Conservation (phyloP, 2,888 invertebrate species). For the Ethmia dodecea region DNA sequence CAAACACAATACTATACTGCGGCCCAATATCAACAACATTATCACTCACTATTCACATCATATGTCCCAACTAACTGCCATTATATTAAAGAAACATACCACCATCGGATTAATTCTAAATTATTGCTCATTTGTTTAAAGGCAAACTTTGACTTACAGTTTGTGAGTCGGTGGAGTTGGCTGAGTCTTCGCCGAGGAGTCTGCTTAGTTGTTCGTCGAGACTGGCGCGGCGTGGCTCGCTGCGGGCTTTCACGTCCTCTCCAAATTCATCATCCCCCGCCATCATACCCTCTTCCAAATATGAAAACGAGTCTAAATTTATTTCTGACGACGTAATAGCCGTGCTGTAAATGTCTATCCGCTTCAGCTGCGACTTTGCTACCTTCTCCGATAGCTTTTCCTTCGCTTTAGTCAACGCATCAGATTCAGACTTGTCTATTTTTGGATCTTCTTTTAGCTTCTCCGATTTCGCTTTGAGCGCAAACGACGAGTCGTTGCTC, state of each 20-base stretch:
- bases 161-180: conserved; percentile 52
- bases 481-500: conserved; percentile 72
- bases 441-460: conserved; percentile 43
- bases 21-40: not conserved
- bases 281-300: conserved; percentile 68
- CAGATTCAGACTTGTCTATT: conserved; percentile 51
- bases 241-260: conserved; percentile 36
- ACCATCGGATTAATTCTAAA: conserved; percentile 29
- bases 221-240: conserved; percentile 34
- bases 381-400: conserved; percentile 65
- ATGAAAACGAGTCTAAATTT: conserved; percentile 72
- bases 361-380: conserved; percentile 55
- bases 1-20: not conserved
- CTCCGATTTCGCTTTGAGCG: conserved; percentile 48
- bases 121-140: conserved; percentile 53
- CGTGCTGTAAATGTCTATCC: conserved; percentile 75
- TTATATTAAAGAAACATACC: conserved; percentile 35
- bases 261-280: conserved; percentile 64
- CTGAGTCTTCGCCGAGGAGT: conserved; percentile 55
- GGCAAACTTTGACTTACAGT: conserved; percentile 60
- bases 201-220: conserved; percentile 55
- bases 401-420: conserved; percentile 61
- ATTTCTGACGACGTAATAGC: conserved; percentile 72
- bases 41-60: conserved; percentile 36
- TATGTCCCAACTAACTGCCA: conserved; percentile 37